These are phyloP conservation scores for Tonatia bakeri DNA, from an alignment of 2,113 vertebrate genomes.

Conservation along the genomic window DNA sequence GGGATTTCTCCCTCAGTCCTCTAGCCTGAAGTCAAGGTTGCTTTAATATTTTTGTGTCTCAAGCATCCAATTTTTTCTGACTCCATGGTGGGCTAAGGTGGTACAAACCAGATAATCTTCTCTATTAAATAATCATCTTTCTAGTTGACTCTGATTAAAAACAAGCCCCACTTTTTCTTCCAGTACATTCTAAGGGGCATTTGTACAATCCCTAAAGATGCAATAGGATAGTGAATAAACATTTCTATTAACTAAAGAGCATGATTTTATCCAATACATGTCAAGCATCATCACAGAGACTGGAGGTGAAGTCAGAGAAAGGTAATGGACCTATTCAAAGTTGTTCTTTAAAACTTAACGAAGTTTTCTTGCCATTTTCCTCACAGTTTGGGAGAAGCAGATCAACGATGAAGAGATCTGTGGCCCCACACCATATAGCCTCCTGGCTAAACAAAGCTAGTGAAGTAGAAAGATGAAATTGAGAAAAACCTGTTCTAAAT, in stretches of 20 bases:
- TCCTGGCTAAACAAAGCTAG: slow-evolving; percentile 68
- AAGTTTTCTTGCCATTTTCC: slow-evolving; percentile 60
- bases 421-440: not conserved
- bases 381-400: slow-evolving; percentile 46
- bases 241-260: slow-evolving; percentile 48
- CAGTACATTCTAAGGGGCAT: not conserved
- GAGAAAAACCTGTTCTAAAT: slow-evolving; percentile 63
- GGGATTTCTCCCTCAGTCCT: not conserved
- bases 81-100: not conserved
- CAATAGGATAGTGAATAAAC: not conserved
- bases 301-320: not conserved
- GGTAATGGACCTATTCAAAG: not conserved
- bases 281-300: not conserved
- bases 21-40: not conserved
- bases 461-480: slow-evolving; percentile 75
- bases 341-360: slow-evolving; percentile 37
- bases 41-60: not conserved
- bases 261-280: not conserved
- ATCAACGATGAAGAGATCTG: not conserved
- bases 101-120: not conserved
- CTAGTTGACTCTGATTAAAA: not conserved
- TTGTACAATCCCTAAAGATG: not conserved
- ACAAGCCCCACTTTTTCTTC: not conserved
- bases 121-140: not conserved
- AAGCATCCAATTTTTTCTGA: not conserved